phyloP scores from a whole-genome alignment of 2,888 invertebrate species.

The Lasius fuliginosus region DNA sequence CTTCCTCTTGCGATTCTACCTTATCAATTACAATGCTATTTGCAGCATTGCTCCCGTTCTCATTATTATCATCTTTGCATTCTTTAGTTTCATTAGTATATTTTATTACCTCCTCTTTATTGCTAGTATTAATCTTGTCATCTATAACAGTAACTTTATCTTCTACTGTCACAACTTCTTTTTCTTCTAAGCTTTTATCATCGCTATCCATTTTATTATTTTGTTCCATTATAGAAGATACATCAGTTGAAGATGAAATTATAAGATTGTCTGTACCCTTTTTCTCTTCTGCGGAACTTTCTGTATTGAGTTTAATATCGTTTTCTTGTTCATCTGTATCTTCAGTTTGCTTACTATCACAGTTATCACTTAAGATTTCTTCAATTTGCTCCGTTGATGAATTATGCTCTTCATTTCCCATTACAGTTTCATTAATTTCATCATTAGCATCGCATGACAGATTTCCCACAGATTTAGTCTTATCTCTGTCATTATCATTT shows the following conservation, averaged over 20 bases:
- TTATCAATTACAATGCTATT: conserved; percentile 35
- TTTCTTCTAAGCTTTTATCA: background rate
- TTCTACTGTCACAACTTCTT: background rate
- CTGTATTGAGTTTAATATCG: background rate
- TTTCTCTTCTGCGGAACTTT: conserved; percentile 15
- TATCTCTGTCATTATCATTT: conserved; percentile 26
- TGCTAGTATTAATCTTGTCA: background rate
- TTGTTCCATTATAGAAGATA: background rate
- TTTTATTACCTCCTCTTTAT: conserved; percentile 13
- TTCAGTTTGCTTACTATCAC: conserved; percentile 58
- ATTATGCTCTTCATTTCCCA: conserved; percentile 29
- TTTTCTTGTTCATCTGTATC: conserved; percentile 39
- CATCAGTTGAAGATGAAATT: conserved; percentile 7
- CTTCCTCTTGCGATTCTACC: conserved; percentile 44
- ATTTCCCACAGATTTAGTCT: conserved; percentile 22
- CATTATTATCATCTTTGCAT: conserved; percentile 12
- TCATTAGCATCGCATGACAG: background rate
- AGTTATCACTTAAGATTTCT: conserved; percentile 53
- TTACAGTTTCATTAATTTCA: conserved; percentile 16
- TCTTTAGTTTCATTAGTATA: conserved; percentile 18
- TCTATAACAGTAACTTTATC: background rate
- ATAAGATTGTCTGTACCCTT: background rate
- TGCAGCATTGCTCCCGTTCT: background rate
- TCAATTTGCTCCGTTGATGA: conserved; percentile 29
- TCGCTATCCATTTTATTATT: background rate